Evolutionary conservation across 2,888 invertebrate genomes (phyloP).

Genomic region (Agrochola litura): DNA sequence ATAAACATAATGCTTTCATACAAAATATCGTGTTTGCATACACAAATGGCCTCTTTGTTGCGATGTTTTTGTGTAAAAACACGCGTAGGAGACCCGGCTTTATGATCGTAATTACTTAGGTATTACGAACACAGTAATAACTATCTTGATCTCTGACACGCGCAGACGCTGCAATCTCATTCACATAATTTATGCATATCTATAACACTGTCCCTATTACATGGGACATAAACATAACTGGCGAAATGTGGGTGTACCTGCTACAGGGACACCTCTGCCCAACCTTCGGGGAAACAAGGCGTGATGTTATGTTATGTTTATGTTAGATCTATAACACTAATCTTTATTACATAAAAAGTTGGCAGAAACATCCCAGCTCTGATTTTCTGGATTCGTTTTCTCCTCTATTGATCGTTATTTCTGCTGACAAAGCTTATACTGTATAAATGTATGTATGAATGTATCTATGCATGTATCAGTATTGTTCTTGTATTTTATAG

Average conservation of each 20-base stretch:
- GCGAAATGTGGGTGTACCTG: too few relatives aligned
- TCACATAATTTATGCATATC: neutral
- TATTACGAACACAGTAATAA: constrained; percentile 13
- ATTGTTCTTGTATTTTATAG: too few relatives aligned
- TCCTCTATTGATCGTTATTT: neutral
- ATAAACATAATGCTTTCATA: too few relatives aligned
- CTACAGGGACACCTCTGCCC: too few relatives aligned
- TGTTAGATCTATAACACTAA: neutral
- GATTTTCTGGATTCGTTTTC: neutral
- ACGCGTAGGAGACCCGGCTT: too few relatives aligned
- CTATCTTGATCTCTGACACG: constrained; percentile 48
- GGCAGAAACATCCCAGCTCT: neutral
- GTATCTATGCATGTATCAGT: too few relatives aligned
- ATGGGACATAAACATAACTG: too few relatives aligned
- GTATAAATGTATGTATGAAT: neutral
- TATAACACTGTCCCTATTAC: neutral
- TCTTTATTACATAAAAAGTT: neutral
- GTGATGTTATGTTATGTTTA: too few relatives aligned
- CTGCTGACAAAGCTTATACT: neutral
- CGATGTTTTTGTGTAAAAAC: too few relatives aligned
- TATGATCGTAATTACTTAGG: constrained; percentile 9
- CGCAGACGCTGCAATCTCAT: constrained; percentile 25
- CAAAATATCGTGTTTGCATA: too few relatives aligned
- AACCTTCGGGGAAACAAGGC: too few relatives aligned
- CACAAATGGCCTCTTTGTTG: too few relatives aligned